Evolutionary conservation across 2,113 vertebrate genomes (phyloP), one percentile per base, ranked within the genome.

Genomic region (Himantopus leucocephalus): DNA sequence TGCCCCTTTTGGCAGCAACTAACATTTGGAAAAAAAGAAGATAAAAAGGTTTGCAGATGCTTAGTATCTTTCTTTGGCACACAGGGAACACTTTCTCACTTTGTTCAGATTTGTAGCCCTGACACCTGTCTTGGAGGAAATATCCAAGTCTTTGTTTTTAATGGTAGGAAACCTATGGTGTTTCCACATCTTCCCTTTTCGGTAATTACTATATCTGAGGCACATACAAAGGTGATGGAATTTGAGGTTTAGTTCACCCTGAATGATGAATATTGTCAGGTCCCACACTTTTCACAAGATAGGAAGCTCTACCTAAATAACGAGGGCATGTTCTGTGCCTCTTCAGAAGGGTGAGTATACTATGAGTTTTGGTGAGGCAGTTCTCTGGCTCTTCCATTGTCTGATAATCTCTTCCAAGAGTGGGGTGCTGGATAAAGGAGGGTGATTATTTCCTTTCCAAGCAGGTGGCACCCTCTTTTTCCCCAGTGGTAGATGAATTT

Each of bases 291-390:
- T 88, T 52, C 23, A 39, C 20, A 53, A 78, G 15, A 20, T 43
- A 37, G 48, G 27, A 92, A 66, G 7, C 10, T 41, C 14, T 50
- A 0, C 30, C 4, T 64, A 24, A 67, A 76, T 39, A 72, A 37
- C 1, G 5, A 41, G 8, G 8, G 2, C 0, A 2, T n/a, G 17
- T 52, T 73, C 45, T 55, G 5, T 59, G 23, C 22, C 19, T 81
- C 53, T 60, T 70, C 39, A 64, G 34, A 80, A 64, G 27, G 26
- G 12, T 45, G 24, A 35, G 8, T 5, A 73, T 34, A 24, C 24
- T 29, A 4, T 58, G n/a, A 74, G 35, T 63, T 88, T 66, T 58
- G 24, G 12, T 93, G 27, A 82, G 37, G 30, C 23, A 76, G 37
- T 16, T 91, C 35, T 92, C n/a, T 75, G 18, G 30, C n/a, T 81